Base-by-base conservation (phyloP, 2,888 invertebrate species). In the Pandemis corylana region DNA sequence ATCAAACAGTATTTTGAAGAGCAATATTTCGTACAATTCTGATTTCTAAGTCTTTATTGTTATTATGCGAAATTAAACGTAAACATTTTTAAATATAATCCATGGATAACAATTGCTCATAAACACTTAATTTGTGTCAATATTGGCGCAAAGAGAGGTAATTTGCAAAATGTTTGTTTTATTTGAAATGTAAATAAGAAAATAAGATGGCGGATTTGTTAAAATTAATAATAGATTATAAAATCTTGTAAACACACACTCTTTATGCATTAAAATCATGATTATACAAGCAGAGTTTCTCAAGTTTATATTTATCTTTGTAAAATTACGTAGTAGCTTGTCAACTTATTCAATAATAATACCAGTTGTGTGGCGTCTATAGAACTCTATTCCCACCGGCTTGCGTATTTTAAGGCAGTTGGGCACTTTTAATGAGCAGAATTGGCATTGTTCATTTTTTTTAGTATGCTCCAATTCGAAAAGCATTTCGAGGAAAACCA, bases 1-100 rank as follows among this genome's bases (percentile, higher is more conserved):
- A 65, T 65, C 9, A 6, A 15, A 13, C 42, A 72, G 53, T 63
- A 63, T 68, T 63, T 53, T 15, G 36, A 71, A 49, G 62, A 72
- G 63, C 72, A 72, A 72, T 72, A 72, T 42, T 28, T 44, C 68
- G 63, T 68, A 69, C 64, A 73, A 59, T 65, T 49, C n/a, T 41
- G 49, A 20, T 63, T 41, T 6, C 6, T 20, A 10, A 59, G 28
- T 59, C 59, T 28, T 12, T 12, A 28, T 28, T 28, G n/a, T 28
- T 59, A 59, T 0, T 59, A 51, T 28, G 0, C 56, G 59, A 59
- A 59, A 59, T 59, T 28, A 28, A 28, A 59, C 12, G 28, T 59
- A 59, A 1, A 5, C 2, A 20, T 15, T 28, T 12, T 10, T 28
- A 4, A 53, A 59, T n/a, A 12, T 20, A 20, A 28, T 59, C 28